These are phyloP conservation scores for Pseudomyrmex pallidus DNA, from an alignment of 1,140 invertebrate species.

Conservation along the genomic window DNA sequence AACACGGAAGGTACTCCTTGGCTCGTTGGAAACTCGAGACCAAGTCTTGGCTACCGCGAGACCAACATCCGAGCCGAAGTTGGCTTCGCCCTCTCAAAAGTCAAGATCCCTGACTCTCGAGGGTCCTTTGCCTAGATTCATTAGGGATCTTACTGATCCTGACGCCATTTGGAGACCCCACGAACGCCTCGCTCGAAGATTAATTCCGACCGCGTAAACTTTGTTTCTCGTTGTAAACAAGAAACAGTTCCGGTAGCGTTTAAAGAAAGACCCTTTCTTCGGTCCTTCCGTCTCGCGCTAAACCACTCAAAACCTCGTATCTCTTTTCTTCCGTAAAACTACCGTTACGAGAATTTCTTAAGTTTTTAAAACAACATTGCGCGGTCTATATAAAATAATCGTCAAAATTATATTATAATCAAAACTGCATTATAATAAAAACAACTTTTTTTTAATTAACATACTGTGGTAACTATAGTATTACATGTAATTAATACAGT, in stretches of 20 bases:
- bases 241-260: conserved; percentile 59
- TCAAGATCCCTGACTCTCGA: conserved; percentile 71
- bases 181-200: conserved; percentile 64
- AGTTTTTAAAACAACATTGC: conserved; percentile 14
- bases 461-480: background rate
- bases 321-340: conserved; percentile 31
- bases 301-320: conserved; percentile 52
- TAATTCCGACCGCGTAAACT: conserved; percentile 75
- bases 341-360: background rate
- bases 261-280: conserved; percentile 22
- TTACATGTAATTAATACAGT: background rate
- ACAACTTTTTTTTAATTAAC: background rate
- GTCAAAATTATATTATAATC: background rate
- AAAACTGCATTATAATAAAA: background rate
- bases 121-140: conserved; percentile 77
- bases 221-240: conserved; percentile 70
- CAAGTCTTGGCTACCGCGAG: conserved; percentile 75
- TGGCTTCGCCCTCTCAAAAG: conserved; percentile 75
- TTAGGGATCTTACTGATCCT: conserved; percentile 79
- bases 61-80: conserved; percentile 76
- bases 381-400: background rate
- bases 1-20: conserved; percentile 64
- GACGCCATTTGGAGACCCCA: conserved; percentile 65
- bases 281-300: background rate
- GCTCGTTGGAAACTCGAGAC: conserved; percentile 77